Base-by-base conservation (phyloP, 2,113 vertebrate species). In the Opisthocomus hoazin region DNA sequence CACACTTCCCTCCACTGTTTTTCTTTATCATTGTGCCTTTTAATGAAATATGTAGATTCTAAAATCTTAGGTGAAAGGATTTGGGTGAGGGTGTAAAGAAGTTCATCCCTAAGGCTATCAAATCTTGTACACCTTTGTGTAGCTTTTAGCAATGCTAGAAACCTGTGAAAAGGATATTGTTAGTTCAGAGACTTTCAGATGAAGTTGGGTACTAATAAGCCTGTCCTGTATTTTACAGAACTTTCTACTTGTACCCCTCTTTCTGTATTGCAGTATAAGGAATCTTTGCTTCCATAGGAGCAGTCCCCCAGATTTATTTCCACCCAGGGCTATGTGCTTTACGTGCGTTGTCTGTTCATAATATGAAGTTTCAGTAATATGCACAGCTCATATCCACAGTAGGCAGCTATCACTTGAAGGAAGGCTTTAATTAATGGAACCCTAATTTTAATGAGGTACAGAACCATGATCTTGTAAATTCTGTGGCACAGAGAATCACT, bases 401-500 rank as follows among this genome's bases (percentile, higher is more conserved):
- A 87, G 41, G 46, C 61, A 76, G 93, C 76, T 79, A 43, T 93
- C 91, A 84, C 84, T 95, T 85, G 87, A 92, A 96, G 86, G 58
- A 76, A 87, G 5, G 27, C 36, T 91, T 94, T 92, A 94, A 95
- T 96, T 96, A 97, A 92, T 11, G 15, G 69, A 93, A 84, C 45
- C 90, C 83, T 95, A 65, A 82, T 92, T 96, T 91, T 93, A 95
- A 92, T 93, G 87, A 91, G 75, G 41, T 87, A 81, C 79, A 69
- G 83, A 94, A 84, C 81, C 78, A 45, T 50, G 70, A 68, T 87
- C 94, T 93, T 94, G 91, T 94, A 93, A 84, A 80, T 93, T 91
- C 58, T 70, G 58, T 7, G 1, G 65, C 63, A 81, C 69, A 63
- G 77, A 84, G 89, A 93, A 86, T 96, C 80, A 43, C 60, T 96